These are phyloP conservation scores for Shargacucullia verbasci DNA, from an alignment of 2,888 invertebrate species.

Conservation along the genomic window DNA sequence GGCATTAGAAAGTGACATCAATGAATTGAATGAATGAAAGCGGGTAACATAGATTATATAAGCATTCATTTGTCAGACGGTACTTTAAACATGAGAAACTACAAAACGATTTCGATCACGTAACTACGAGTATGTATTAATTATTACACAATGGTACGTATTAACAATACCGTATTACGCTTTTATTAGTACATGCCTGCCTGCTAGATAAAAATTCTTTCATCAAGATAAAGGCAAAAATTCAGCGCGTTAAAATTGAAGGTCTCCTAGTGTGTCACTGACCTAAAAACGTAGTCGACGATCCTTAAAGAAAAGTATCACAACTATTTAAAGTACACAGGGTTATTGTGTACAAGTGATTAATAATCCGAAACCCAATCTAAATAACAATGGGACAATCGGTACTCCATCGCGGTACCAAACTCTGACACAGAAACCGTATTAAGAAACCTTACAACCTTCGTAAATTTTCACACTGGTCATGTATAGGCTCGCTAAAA, in stretches of 20 bases:
- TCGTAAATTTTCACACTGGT: constrained; percentile 7
- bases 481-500: background rate
- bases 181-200: no score
- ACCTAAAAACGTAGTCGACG: constrained; percentile 30
- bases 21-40: constrained; percentile 2
- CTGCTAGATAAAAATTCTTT: no score
- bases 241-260: no score
- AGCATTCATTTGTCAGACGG: no score
- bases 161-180: no score
- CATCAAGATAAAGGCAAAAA: no score
- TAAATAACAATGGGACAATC: constrained; percentile 61
- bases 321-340: constrained; percentile 34
- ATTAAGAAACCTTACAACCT: constrained; percentile 30
- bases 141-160: no score
- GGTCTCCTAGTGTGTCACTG: constrained; percentile 22
- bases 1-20: constrained; percentile 3
- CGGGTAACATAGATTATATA: no score
- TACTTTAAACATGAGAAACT: no score
- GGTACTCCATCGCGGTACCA: constrained; percentile 51
- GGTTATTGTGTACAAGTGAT: constrained; percentile 51
- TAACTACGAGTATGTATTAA: no score
- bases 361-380: constrained; percentile 62
- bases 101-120: no score
- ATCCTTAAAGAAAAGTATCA: constrained; percentile 39
- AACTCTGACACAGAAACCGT: constrained; percentile 38